Base-by-base conservation (phyloP, 2,113 vertebrate species). In the Caranx melampygus region DNA sequence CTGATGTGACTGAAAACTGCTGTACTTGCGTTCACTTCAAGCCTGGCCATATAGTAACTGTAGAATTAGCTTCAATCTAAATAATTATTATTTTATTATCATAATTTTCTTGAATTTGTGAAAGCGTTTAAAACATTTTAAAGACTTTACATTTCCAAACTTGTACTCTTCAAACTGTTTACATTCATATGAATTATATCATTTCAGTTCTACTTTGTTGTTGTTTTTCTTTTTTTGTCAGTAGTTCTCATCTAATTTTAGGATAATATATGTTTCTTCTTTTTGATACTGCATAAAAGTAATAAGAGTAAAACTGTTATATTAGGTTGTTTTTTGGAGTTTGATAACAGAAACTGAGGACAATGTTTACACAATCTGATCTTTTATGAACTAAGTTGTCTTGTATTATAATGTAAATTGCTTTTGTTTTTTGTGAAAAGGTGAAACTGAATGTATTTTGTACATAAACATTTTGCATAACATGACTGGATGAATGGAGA, bases 391-490 rank as follows among this genome's bases (percentile, higher is more conserved):
- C 76, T 89, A 79, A 86, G 72, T 68, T 90, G 75, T 77, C 71
- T 72, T 93, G 92, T 93, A 94, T 83, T 81, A 94, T 95, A 92
- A 70, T 95, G 92, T 95, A 94, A 81, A 93, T 92, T 89, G 61
- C 16, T 81, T 89, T 87, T 91, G 34, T 49, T 70, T 58, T 85
- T 49, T 82, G 78, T 81, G 73, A 85, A 88, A 84, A 78, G 33
- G 81, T 89, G 74, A 90, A 92, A 88, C 57, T 91, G 90, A 94
- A 95, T 94, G 88, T 94, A 93, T 93, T 93, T 93, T 95, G 94
- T 94, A 94, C 42, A 95, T 93, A 94, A 87, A 87, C 88, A 76
- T 87, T 79, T 91, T 84, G 64, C 61, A 74, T 84, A 80, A 83
- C 75, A 82, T 74, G 67, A 86, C 18, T 88, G 87, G 80, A 72